A percentile compares a stretch with the other conserved stretches of the same genome.
These are phyloP conservation scores for Barnardius zonarius DNA, from an alignment of 2,113 vertebrate species.

Conservation along the genomic window DNA sequence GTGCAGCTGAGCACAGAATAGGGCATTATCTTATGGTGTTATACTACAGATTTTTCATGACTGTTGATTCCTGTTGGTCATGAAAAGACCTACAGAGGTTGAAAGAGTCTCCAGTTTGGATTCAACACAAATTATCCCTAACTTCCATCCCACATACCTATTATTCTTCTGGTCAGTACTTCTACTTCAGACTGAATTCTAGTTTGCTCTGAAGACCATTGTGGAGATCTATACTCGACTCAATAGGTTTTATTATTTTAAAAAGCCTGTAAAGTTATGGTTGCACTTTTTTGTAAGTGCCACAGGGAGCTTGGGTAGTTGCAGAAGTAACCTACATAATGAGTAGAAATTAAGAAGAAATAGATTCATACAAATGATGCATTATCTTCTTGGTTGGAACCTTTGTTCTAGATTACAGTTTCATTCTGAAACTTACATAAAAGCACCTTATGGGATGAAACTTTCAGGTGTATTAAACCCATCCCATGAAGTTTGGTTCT, in stretches of 20 bases:
- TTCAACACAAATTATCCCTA: neutral
- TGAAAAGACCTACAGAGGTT: neutral
- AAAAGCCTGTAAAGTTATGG: neutral
- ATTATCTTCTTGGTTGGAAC: neutral
- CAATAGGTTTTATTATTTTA: neutral
- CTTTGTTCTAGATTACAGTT: neutral
- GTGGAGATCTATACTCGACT: neutral
- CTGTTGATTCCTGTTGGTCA: rapidly evolving
- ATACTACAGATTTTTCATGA: neutral
- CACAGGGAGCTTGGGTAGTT: neutral
- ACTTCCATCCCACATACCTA: neutral
- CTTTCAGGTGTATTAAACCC: neutral
- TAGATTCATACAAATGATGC: neutral
- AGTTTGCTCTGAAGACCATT: neutral
- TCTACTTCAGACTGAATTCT: neutral
- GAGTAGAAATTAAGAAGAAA: neutral
- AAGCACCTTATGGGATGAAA: neutral
- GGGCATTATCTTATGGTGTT: neutral
- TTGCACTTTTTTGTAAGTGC: neutral
- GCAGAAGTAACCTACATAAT: neutral
- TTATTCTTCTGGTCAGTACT: neutral
- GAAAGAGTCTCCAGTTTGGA: neutral
- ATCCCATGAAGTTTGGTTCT: neutral
- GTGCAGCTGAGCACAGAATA: neutral
- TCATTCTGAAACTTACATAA: neutral